Evolutionary conservation across 2,113 vertebrate genomes (phyloP), one percentile per base, ranked within the genome.

Genomic region (Lampris megalopsis): DNA sequence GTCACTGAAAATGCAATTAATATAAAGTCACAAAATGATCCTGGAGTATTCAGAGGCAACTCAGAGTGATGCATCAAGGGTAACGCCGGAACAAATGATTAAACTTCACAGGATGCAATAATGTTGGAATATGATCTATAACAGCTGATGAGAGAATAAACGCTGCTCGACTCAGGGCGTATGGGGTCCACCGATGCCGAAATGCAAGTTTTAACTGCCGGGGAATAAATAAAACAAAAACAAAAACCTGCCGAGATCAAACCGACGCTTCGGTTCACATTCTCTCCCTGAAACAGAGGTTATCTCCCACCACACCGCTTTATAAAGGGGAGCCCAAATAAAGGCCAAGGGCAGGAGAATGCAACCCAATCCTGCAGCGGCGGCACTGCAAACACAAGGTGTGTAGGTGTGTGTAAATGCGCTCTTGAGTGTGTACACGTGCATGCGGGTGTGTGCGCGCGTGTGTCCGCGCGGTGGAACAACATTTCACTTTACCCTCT

Each of bases 101-200:
- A 61, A 79, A 79, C 54, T 62, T 85, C 56, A 41, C 13, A 41
- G 71, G 82, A 82, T 38, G 49, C 43, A 64, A 73, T 61, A 63
- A 72, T 58, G 72, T 76, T 59, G 5, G 63, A 71, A 40, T 66
- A 71, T 75, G 80, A 83, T 61, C 45, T 64, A 63, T 50, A 88
- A 83, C 65, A 80, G 79, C 77, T 71, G 84, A 89, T 73, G 58
- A 62, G 73, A 85, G 86, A 75, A 78, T 71, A 80, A 86, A 75
- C 71, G 73, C 80, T 84, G 67, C 69, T 63, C 45, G 62, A 75
- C 79, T 84, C 38, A 54, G 48, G 81, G 77, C 71, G 60, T 58
- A 62, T 10, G 6, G 45, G 74, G 70, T 71, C 70, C 88, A 76
- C 82, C 79, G 82, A 87, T 80, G 77, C 63, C 41, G 66, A 82